Conservation (phyloP, 37 sponge, comb jelly and placozoan genomes). For the Dysidea cf. avara region DNA sequence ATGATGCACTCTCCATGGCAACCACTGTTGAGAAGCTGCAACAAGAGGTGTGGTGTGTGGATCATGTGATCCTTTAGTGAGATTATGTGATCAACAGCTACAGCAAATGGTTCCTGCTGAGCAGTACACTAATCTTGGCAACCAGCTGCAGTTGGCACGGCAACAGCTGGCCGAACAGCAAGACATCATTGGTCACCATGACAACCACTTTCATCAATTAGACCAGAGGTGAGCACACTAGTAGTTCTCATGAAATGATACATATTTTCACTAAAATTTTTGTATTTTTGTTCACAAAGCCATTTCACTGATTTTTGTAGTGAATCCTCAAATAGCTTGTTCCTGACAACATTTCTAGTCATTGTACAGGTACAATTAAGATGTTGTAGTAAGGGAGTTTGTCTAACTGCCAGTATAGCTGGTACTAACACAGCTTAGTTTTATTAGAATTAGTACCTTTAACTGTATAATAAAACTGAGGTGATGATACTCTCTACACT, state of each 20-base stretch:
- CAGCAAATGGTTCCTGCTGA: slow-evolving; percentile 4
- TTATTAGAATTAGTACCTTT: no score
- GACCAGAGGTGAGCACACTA: neutral
- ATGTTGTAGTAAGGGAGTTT: no score
- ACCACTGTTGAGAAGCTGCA: neutral
- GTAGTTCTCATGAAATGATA: neutral
- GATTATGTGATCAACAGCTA: neutral
- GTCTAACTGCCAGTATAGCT: no score
- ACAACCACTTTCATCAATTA: slow-evolving; percentile 3
- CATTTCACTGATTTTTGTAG: no score
- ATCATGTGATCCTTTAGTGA: no score
- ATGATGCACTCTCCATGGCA: neutral
- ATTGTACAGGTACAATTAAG: no score
- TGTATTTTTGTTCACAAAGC: no score
- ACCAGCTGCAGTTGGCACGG: neutral
- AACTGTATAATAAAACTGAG: no score
- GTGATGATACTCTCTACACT: no score
- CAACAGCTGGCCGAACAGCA: slow-evolving; percentile 2
- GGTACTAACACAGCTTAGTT: no score
- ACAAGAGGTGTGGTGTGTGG: neutral
- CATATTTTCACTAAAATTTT: neutral
- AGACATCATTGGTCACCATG: neutral
- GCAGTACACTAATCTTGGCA: neutral
- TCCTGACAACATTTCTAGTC: no score
- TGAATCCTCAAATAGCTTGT: no score